Conservation (phyloP, 2,888 invertebrate species). For the Ophion ellenae region DNA sequence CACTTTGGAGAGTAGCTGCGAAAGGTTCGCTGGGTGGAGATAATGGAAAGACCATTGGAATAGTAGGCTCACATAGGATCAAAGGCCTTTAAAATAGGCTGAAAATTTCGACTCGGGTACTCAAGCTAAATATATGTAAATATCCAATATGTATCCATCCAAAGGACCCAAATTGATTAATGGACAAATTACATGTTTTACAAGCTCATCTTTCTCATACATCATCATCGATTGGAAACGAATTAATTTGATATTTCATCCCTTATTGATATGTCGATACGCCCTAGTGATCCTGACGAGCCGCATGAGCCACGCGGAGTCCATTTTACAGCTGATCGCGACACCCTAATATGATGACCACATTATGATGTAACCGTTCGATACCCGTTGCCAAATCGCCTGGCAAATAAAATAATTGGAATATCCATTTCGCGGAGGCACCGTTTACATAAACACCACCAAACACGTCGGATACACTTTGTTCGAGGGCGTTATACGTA, state of each 20-base stretch:
- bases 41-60: too few species aligned
- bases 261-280: neutral
- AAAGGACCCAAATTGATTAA: too few species aligned
- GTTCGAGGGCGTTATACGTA: constrained; percentile 3
- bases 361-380: constrained; percentile 3
- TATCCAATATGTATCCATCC: too few species aligned
- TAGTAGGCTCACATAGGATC: too few species aligned
- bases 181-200: too few species aligned
- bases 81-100: too few species aligned
- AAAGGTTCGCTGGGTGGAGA: too few species aligned
- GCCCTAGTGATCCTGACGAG: neutral
- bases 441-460: constrained; percentile 14
- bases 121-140: too few species aligned
- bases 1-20: too few species aligned
- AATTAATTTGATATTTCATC: neutral
- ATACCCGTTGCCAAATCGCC: constrained; percentile 32
- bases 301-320: neutral
- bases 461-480: neutral
- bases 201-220: too few species aligned
- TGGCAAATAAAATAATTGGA: constrained; percentile 51
- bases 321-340: constrained; percentile 1
- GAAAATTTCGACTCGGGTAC: too few species aligned
- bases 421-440: neutral
- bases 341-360: constrained; percentile 4
- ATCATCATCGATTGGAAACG: too few species aligned